Conservation (phyloP, 2,797 vertebrate species). For the Bovichtus variegatus region DNA sequence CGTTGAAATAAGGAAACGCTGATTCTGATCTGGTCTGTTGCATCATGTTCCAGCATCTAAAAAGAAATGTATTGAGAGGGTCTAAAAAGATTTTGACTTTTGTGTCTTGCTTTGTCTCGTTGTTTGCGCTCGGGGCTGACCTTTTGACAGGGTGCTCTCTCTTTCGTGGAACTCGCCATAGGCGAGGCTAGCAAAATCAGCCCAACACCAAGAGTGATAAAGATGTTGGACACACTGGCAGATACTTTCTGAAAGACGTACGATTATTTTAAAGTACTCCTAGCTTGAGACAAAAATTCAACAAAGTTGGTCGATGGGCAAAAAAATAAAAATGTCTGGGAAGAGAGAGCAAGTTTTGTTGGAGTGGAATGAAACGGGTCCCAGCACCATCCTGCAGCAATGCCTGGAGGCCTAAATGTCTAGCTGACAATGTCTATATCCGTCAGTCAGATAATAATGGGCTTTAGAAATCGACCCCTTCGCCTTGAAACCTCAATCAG, state of each 20-base stretch:
- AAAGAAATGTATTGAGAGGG: constrained; percentile 20
- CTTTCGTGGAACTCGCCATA: constrained; percentile 62
- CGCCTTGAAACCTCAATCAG: constrained; percentile 70
- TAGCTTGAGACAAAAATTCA: constrained; percentile 57
- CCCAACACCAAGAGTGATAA: constrained; percentile 58
- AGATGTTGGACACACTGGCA: constrained; percentile 58
- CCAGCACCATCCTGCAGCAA: constrained; percentile 71
- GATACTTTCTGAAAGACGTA: constrained; percentile 50
- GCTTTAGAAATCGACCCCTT: constrained; percentile 72
- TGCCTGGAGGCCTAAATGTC: constrained; percentile 77
- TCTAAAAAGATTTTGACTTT: constrained; percentile 40
- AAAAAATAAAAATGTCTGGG: constrained; percentile 5
- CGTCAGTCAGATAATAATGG: constrained; percentile 78
- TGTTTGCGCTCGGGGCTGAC: constrained; percentile 67
- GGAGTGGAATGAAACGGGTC: constrained; percentile 72
- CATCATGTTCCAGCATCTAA: constrained; percentile 8
- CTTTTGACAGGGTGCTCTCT: constrained; percentile 70
- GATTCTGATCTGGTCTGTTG: constrained; percentile 17
- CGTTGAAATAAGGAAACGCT: constrained; percentile 19
- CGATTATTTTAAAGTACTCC: constrained; percentile 61
- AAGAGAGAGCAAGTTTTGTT: constrained; percentile 57
- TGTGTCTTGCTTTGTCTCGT: constrained; percentile 49
- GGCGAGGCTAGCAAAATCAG: constrained; percentile 57
- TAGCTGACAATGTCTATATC: constrained; percentile 79
- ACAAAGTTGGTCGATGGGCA: constrained; percentile 50